Evolutionary conservation across 1,140 invertebrate species (phyloP).

Genomic region (Habropoda laboriosa): DNA sequence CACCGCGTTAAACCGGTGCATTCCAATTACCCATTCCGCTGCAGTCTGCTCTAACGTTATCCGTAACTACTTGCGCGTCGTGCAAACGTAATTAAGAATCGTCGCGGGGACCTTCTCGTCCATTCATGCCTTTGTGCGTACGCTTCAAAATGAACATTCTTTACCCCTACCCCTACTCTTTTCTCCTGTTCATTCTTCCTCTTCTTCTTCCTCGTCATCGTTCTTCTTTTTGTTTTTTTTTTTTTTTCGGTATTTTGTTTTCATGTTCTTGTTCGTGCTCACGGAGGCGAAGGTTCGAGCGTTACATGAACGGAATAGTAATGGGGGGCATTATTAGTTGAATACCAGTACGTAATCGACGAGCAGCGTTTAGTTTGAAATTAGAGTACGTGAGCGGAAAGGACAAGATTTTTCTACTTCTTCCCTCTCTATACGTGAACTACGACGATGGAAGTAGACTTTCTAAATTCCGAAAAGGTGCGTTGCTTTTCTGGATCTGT

Average conservation of each 20-base stretch:
- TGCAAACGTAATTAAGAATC: slow-evolving; percentile 9
- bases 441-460: not conserved
- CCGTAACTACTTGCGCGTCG: not conserved
- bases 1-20: slow-evolving; percentile 8
- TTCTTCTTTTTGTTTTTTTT: not conserved
- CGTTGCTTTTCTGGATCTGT: not conserved
- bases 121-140: slow-evolving; percentile 3
- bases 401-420: not conserved
- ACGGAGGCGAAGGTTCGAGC: not conserved
- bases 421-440: not conserved
- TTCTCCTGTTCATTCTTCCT: not conserved
- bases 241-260: not conserved
- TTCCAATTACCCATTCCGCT: slow-evolving; percentile 44
- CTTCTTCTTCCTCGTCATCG: not conserved
- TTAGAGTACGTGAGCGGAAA: slow-evolving; percentile 37
- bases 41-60: slow-evolving; percentile 1
- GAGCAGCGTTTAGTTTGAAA: slow-evolving; percentile 40
- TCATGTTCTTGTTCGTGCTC: not conserved
- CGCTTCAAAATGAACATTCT: not conserved
- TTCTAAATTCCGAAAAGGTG: slow-evolving; percentile 4
- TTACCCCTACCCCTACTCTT: not conserved
- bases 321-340: slow-evolving; percentile 36
- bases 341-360: slow-evolving; percentile 28
- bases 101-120: not conserved
- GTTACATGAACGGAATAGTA: slow-evolving; percentile 16